Evolutionary conservation across 1,140 invertebrate genomes (phyloP).

Genomic region (Drosophila kepulauana): DNA sequence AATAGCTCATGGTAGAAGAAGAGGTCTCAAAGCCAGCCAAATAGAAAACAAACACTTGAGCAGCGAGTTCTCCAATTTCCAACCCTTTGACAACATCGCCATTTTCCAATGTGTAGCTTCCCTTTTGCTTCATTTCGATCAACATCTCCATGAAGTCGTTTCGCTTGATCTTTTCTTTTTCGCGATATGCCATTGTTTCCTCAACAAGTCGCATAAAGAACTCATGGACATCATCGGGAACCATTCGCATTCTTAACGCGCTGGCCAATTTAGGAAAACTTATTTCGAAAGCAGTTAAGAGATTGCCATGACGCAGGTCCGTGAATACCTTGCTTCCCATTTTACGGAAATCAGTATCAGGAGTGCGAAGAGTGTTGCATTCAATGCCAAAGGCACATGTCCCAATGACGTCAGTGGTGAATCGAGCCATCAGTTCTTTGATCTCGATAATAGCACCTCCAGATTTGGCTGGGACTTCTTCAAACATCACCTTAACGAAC

Average conservation of each 20-base stretch:
- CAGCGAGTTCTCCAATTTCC: constrained; percentile 74
- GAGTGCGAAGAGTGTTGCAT: constrained; percentile 84
- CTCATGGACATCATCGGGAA: constrained; percentile 82
- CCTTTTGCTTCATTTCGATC: constrained; percentile 85
- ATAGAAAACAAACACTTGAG: constrained; percentile 88
- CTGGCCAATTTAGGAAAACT: constrained; percentile 60
- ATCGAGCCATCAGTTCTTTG: constrained; percentile 87
- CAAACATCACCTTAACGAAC: constrained; percentile 56
- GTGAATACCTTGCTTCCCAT: constrained; percentile 67
- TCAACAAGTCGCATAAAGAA: constrained; percentile 86
- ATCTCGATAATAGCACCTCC: constrained; percentile 85
- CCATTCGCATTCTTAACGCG: constrained; percentile 44
- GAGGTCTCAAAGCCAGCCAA: constrained; percentile 88
- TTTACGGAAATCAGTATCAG: constrained; percentile 85
- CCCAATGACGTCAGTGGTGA: constrained; percentile 87
- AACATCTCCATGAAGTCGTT: constrained; percentile 87
- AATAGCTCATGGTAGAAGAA: constrained; percentile 85
- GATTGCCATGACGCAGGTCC: constrained; percentile 39
- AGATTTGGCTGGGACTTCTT: constrained; percentile 47
- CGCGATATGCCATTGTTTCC: constrained; percentile 85
- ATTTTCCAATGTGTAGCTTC: constrained; percentile 51
- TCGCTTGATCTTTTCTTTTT: constrained; percentile 85
- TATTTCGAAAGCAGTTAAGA: constrained; percentile 45
- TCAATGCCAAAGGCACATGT: constrained; percentile 86
- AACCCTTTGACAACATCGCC: constrained; percentile 61